Evolutionary conservation across 1,140 invertebrate genomes (phyloP), one percentile per base, ranked within the genome.

Genomic region (Holotrichia oblita): DNA sequence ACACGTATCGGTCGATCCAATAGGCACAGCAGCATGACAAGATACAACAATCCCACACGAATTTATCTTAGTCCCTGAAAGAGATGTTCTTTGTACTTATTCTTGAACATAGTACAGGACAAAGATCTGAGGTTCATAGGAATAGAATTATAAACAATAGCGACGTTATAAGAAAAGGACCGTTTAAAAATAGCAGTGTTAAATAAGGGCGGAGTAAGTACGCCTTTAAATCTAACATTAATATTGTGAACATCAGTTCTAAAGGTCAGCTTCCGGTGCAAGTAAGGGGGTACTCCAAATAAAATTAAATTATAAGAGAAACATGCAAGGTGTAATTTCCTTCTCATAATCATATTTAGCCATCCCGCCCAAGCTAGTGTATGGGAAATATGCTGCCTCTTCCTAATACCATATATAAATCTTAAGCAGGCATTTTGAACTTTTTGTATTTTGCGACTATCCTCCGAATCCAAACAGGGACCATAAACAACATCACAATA

Each of bases 401-500:
- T 48, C 44, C 44, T 48, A 17, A 48, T 48, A 48, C 27, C 44
- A 17, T 48, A 48, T 0, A 48, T 48, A 34, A 69, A 69, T 27
- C 64, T 20, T 69, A 69, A 24, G 24, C 64, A 69, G 10, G 64
- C 64, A 69, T 69, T 69, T 27, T 69, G 64, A 22, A 69, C 27
- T 10, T 27, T 27, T 69, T 69, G 64, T 69, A 69, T 69, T 27
- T 10, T 69, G 17, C 17, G 24, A 20, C 2, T 69, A 24, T 69
- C 64, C 17, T 22, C 64, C 17, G 64, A 20, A 24, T 69, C 24
- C 10, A 69, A 27, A 27, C 64, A 69, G 17, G 64, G 64, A 69
- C 64, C 64, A 27, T 69, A 69, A 69, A 69, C 22, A 27, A 69
- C 64, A 27, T 69, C 64, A 69, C 64, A 69, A 24, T 22, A 69